Evolutionary conservation across 2,797 vertebrate genomes (phyloP).

Genomic region (Kryptopterus vitreolus): DNA sequence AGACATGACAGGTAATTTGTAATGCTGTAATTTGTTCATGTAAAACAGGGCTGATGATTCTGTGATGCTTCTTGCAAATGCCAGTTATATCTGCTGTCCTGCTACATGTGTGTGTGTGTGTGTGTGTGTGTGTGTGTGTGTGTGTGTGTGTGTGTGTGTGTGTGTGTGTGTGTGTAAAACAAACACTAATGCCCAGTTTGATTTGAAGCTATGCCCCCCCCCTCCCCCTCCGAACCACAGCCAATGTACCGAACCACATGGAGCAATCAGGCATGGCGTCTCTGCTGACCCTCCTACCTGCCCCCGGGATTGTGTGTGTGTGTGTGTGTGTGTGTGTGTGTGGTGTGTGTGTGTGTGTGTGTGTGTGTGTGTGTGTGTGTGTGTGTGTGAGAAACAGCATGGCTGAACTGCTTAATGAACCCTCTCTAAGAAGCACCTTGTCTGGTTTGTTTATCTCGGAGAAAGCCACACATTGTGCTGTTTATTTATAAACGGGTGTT

Average conservation of each 20-base stretch:
- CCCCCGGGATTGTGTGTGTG: conserved; percentile 2
- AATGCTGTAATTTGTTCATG: too few relatives aligned
- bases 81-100: conserved; percentile 18
- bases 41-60: not conserved
- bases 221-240: conserved; percentile 26
- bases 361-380: not conserved
- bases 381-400: conserved; percentile 12
- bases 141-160: not conserved
- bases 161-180: conserved; percentile 35
- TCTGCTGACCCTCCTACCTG: conserved; percentile 33
- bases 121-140: conserved; percentile 8
- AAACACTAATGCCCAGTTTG: conserved; percentile 55
- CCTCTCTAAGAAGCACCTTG: conserved; percentile 24
- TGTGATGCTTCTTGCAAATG: conserved; percentile 17
- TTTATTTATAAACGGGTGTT: conserved; percentile 14
- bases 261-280: conserved; percentile 51
- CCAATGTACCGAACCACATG: conserved; percentile 43
- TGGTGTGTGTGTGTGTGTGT: conserved; percentile 3
- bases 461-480: conserved; percentile 7
- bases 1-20: too few relatives aligned
- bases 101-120: conserved; percentile 11
- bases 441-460: conserved; percentile 17
- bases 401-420: conserved; percentile 29
- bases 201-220: conserved; percentile 54
- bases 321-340: conserved; percentile 20